phyloP scores from a whole-genome alignment of 2,113 vertebrate species.

The Salvelinus alpinus region DNA sequence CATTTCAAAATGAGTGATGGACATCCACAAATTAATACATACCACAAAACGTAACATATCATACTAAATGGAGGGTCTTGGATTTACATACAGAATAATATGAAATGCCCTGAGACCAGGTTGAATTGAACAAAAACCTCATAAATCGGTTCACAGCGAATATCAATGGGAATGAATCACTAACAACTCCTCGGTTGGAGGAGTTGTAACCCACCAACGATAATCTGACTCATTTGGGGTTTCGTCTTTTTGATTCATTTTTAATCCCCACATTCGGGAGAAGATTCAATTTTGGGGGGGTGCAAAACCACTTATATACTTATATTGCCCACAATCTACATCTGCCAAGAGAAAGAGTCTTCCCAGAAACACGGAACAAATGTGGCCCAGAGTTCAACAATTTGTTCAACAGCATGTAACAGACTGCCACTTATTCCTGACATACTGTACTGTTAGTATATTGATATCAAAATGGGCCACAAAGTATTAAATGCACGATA shows the following conservation, averaged over 20 bases:
- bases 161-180: conserved; percentile 56
- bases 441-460: conserved; percentile 42
- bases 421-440: conserved; percentile 20
- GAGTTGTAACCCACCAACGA: conserved; percentile 37
- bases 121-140: not conserved
- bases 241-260: conserved; percentile 60
- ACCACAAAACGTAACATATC: too few relatives aligned
- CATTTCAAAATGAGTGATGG: too few relatives aligned
- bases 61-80: too few relatives aligned
- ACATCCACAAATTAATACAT: too few relatives aligned
- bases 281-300: conserved; percentile 14
- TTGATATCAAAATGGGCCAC: conserved; percentile 12
- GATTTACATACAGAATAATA: too few relatives aligned
- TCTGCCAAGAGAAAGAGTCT: conserved; percentile 36
- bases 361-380: conserved; percentile 29
- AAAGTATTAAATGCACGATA: too few relatives aligned
- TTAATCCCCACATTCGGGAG: conserved; percentile 35
- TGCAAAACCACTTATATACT: conserved; percentile 17
- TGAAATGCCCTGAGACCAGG: too few relatives aligned
- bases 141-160: conserved; percentile 46
- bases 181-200: conserved; percentile 48
- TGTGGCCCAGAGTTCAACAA: not conserved
- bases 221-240: conserved; percentile 61
- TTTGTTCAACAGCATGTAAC: not conserved
- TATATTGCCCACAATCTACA: conserved; percentile 2